Conservation (phyloP, 2,888 invertebrate species). For the Seladonia tumulorum region DNA sequence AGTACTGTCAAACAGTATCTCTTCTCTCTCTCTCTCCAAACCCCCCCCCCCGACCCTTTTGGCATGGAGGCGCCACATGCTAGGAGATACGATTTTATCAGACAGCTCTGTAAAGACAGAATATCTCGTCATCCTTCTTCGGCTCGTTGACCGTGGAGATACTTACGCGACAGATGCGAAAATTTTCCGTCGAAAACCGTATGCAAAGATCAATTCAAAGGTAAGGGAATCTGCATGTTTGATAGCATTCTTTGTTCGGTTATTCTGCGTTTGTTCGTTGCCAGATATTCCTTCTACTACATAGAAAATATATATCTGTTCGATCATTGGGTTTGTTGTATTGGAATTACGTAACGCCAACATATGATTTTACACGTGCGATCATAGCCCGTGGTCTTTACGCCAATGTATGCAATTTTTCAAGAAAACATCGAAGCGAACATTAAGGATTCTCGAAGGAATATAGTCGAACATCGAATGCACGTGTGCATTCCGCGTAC, state of each 20-base stretch:
- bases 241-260: background rate
- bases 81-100: slow-evolving; percentile 37
- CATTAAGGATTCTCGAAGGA: background rate
- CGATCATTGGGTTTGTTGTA: background rate
- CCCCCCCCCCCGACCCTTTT: background rate
- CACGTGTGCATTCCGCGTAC: background rate
- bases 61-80: slow-evolving; percentile 51
- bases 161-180: background rate
- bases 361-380: background rate
- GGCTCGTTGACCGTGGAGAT: slow-evolving; percentile 10
- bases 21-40: background rate
- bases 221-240: slow-evolving; percentile 23
- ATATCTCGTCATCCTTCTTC: slow-evolving; percentile 1
- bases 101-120: slow-evolving; percentile 7
- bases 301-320: background rate
- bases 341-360: slow-evolving; percentile 19
- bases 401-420: background rate
- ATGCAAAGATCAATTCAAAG: slow-evolving; percentile 13
- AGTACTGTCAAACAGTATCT: background rate
- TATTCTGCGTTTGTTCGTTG: background rate
- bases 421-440: background rate
- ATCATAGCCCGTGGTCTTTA: background rate
- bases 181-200: background rate
- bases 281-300: background rate
- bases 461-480: background rate